Evolutionary conservation across 1,140 invertebrate genomes (phyloP), one percentile per base, ranked within the genome.

Genomic region (Aphidius gifuensis): DNA sequence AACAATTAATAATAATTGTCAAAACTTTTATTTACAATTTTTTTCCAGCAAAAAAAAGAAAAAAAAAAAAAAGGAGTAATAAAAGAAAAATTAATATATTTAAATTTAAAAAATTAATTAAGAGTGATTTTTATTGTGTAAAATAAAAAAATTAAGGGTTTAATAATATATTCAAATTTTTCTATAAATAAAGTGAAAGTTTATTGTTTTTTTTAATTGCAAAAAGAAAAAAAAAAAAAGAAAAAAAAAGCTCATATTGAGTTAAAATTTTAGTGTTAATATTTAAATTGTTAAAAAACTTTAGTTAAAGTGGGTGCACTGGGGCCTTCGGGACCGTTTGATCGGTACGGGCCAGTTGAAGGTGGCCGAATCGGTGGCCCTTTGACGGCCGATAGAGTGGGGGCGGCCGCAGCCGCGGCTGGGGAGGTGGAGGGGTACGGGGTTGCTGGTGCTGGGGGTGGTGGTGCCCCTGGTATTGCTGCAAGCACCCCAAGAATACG

Each of bases 381-480:
- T 64, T 62, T 70, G 71, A 72, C 69, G 54, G 71, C 65, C 50
- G 69, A 74, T 65, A 71, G 68, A 73, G 74, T 75, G 70, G 75
- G 72, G 71, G 77, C 71, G 70, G 77, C 75, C 71, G 71, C 75
- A 60, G 70, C 69, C 69, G 74, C 75, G 72, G 75, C 72, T 74
- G 73, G 74, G 73, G 76, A 77, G 66, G 75, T 77, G 77, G 77
- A 78, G 79, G 76, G 75, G 68, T 79, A 77, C 76, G 77, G 76
- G 72, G 75, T 73, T 76, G 79, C 72, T 74, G 85, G 86, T 84
- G 80, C 84, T 85, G 80, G 87, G 87, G 78, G 87, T 87, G 78
- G 87, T 87, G 75, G 84, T 87, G 75, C 87, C 88, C 78, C 83
- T 85, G 83, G 82, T 81, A 78, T 83, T 81, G 71, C 72, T 65